Percentiles rank a stretch among this genome's conserved stretches.
These are phyloP conservation scores for Hartigia nigra DNA, from an alignment of 2,888 invertebrate species.

Conservation along the genomic window DNA sequence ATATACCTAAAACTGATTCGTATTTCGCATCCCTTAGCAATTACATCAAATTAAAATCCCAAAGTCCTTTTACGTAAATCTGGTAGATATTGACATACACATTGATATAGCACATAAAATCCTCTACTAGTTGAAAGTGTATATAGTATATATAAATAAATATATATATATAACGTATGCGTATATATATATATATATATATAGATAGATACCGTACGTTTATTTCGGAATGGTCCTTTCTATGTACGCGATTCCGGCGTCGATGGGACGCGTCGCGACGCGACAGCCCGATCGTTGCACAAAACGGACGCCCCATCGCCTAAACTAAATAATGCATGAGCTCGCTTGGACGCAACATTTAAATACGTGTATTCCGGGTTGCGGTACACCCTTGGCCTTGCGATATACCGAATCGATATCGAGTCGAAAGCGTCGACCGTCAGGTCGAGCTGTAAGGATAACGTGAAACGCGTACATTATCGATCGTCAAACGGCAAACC, in stretches of 20 bases:
- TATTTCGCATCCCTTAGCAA: conserved; percentile 1
- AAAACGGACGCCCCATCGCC: conserved; percentile 44
- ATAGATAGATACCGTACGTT: conserved; percentile 33
- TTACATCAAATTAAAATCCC: background rate
- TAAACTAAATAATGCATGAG: conserved; percentile 60
- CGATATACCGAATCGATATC: conserved; percentile 9
- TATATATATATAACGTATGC: background rate
- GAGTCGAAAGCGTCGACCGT: background rate
- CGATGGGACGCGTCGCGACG: conserved; percentile 40
- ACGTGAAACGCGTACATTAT: background rate
- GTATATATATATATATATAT: conserved; percentile 7
- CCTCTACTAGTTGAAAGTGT: background rate
- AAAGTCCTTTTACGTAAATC: background rate
- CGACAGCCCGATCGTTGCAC: conserved; percentile 46
- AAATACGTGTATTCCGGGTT: conserved; percentile 46
- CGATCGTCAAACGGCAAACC: background rate
- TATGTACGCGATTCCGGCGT: conserved; percentile 49
- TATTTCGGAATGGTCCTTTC: conserved; percentile 44
- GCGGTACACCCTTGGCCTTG: conserved; percentile 38
- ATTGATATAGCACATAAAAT: background rate
- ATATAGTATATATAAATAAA: background rate
- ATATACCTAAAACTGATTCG: conserved; percentile 1
- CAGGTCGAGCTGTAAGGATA: background rate
- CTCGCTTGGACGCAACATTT: conserved; percentile 54
- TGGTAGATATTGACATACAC: background rate